These are phyloP conservation scores for Drosophila equinoxialis DNA, from an alignment of 1,140 invertebrate species.

Conservation along the genomic window DNA sequence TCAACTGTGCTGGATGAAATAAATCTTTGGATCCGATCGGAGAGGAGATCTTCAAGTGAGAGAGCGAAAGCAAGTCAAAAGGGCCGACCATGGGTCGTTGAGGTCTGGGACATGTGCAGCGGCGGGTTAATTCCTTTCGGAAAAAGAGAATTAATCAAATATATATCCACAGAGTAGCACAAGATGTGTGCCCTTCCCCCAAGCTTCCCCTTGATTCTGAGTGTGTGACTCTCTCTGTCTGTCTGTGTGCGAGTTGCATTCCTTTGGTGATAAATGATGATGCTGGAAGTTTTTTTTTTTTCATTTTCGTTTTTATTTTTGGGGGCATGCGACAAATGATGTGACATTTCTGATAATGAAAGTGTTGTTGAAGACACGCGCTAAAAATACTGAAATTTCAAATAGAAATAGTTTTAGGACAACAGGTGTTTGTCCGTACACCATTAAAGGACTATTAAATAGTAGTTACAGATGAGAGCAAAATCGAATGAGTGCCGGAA, in stretches of 20 bases:
- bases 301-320: conserved; percentile 39
- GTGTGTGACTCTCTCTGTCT: neutral
- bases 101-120: conserved; percentile 62
- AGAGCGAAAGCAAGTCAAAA: conserved; percentile 58
- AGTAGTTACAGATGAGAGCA: conserved; percentile 51
- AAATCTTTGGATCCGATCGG: conserved; percentile 68
- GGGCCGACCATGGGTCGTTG: conserved; percentile 61
- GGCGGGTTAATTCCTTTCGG: conserved; percentile 82
- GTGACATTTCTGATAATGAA: conserved; percentile 80
- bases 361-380: conserved; percentile 63
- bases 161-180: conserved; percentile 52
- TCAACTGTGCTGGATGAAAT: conserved; percentile 68
- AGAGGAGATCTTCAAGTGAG: conserved; percentile 27
- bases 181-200: conserved; percentile 22
- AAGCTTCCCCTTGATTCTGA: neutral
- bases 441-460: conserved; percentile 80
- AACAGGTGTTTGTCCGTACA: conserved; percentile 75
- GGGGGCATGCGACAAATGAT: conserved; percentile 80
- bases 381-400: conserved; percentile 39
- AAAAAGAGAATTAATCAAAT: conserved; percentile 82
- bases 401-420: conserved; percentile 32
- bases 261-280: conserved; percentile 81
- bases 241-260: conserved; percentile 49
- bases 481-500: conserved; percentile 17
- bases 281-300: conserved; percentile 39